These are phyloP conservation scores for Erebia palarica DNA, from an alignment of 2,888 invertebrate genomes.

Conservation along the genomic window DNA sequence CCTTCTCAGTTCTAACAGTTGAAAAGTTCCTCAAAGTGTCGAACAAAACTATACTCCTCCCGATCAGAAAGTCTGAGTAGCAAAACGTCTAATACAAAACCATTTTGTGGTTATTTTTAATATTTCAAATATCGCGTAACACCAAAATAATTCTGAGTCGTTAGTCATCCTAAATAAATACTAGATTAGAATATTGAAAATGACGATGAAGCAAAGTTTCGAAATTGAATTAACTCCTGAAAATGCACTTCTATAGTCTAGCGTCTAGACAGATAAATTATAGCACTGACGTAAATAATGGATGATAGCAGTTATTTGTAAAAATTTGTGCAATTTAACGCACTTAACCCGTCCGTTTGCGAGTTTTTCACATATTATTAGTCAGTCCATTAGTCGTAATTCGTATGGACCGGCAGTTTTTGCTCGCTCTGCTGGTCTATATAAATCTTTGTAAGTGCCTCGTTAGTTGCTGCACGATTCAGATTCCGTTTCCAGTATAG, in stretches of 20 bases:
- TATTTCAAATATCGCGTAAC: no score
- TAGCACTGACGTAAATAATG: neutral
- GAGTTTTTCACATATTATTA: conserved; percentile 33
- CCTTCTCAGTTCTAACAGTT: no score
- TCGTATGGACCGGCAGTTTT: conserved; percentile 48
- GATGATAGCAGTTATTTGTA: conserved; percentile 18
- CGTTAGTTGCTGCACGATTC: conserved; percentile 72
- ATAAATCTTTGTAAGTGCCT: conserved; percentile 73
- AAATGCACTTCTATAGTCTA: neutral
- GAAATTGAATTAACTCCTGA: conserved; percentile 1
- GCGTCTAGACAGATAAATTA: conserved; percentile 5
- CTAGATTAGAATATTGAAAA: neutral
- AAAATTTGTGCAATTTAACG: conserved; percentile 11
- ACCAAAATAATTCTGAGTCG: no score
- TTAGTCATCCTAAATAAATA: no score
- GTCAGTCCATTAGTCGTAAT: conserved; percentile 31
- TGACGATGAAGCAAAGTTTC: neutral
- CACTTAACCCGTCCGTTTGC: conserved; percentile 22
- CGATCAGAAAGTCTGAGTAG: no score
- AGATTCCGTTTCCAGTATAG: conserved; percentile 55
- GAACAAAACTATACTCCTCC: no score
- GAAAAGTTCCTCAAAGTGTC: no score
- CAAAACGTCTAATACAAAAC: no score
- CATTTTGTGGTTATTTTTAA: no score
- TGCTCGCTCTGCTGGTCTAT: conserved; percentile 61